phyloP scores from a whole-genome alignment of 1,140 invertebrate genomes.

The Nylanderia fulva region DNA sequence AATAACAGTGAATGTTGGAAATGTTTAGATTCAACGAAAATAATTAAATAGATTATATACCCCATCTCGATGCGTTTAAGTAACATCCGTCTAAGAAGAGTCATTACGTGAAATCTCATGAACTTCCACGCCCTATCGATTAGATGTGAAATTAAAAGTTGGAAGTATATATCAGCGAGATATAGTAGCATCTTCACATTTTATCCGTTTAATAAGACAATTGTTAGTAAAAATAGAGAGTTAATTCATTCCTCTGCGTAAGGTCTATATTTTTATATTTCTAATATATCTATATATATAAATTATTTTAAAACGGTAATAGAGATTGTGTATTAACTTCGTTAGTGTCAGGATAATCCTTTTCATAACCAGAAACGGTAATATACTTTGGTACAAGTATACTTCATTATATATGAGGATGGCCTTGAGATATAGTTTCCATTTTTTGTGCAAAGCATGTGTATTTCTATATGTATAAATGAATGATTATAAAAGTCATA shows the following conservation, averaged over 20 bases:
- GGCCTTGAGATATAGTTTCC: conserved; percentile 73
- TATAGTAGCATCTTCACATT: conserved; percentile 66
- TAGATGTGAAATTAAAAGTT: conserved; percentile 61
- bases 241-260: conserved; percentile 64
- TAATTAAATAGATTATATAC: not conserved
- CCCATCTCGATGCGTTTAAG: not conserved
- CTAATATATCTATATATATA: conserved; percentile 65
- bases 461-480: not conserved
- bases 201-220: conserved; percentile 53
- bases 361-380: conserved; percentile 71
- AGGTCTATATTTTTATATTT: conserved; percentile 67
- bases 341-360: conserved; percentile 65
- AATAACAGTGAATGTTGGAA: not conserved
- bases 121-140: conserved; percentile 22
- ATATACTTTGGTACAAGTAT: conserved; percentile 74
- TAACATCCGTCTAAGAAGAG: not conserved
- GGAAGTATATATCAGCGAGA: conserved; percentile 49
- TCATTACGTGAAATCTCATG: conserved; percentile 4
- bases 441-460: conserved; percentile 25
- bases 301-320: conserved; percentile 71
- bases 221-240: conserved; percentile 74
- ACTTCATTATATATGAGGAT: conserved; percentile 62
- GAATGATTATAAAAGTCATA: conserved; percentile 53
- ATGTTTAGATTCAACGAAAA: conserved; percentile 1
- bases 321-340: conserved; percentile 65